These are phyloP conservation scores for Rhyacichthys aspro DNA, from an alignment of 2,797 vertebrate species.

Conservation along the genomic window DNA sequence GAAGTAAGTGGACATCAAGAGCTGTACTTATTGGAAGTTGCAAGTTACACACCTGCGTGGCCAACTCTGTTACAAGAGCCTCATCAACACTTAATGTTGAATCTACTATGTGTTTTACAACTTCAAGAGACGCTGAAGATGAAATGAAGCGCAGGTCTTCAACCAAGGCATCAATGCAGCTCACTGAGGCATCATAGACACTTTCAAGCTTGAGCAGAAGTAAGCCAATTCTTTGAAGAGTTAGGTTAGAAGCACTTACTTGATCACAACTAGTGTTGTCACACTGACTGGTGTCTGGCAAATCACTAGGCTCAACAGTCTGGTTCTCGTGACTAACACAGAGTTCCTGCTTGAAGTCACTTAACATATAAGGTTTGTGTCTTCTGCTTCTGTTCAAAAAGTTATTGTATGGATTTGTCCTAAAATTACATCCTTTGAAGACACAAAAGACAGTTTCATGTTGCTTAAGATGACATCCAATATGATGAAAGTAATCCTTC, in stretches of 20 bases:
- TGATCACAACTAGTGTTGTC: conserved; percentile 45
- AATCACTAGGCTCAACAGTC: conserved; percentile 24
- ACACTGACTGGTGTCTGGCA: conserved; percentile 23
- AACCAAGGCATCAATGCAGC: conserved; percentile 50
- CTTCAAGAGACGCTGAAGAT: conserved; percentile 37
- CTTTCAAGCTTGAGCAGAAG: conserved; percentile 50
- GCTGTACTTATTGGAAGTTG: conserved; percentile 51
- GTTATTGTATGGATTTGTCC: conserved; percentile 55
- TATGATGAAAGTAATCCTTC: conserved; percentile 55
- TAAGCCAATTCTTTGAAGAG: conserved; percentile 42
- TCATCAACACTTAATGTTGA: conserved; percentile 45
- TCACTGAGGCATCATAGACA: conserved; percentile 43
- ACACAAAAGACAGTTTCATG: conserved; percentile 52
- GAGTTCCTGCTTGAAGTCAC: conserved; percentile 38
- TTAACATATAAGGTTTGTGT: conserved; percentile 37
- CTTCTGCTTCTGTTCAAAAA: conserved; percentile 54
- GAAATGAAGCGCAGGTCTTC: conserved; percentile 57
- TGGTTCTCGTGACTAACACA: conserved; percentile 22
- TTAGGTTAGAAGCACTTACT: conserved; percentile 26
- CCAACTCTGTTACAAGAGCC: conserved; percentile 41
- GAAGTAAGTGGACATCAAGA: conserved; percentile 35
- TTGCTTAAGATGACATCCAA: conserved; percentile 47
- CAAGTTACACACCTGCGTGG: conserved; percentile 40
- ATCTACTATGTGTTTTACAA: conserved; percentile 40
- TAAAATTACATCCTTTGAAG: conserved; percentile 45